Percentiles rank a stretch among this genome's conserved stretches.
These are phyloP conservation scores for Macaria notata DNA, from an alignment of 2,888 invertebrate genomes.

Conservation along the genomic window DNA sequence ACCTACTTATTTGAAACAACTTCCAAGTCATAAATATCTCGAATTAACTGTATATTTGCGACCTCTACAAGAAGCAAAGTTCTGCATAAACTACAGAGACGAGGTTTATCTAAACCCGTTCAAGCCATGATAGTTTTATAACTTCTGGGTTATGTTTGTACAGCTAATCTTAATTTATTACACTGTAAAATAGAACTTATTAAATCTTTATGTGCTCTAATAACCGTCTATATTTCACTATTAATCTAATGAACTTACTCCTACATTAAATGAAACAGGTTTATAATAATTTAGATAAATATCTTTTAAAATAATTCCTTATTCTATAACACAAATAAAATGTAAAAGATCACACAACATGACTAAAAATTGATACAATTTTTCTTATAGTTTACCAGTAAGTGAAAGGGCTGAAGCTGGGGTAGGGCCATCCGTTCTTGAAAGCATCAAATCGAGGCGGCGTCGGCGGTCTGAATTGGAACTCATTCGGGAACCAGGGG, in stretches of 20 bases:
- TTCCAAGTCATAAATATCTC: no score
- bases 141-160: constrained; percentile 10
- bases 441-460: constrained; percentile 36
- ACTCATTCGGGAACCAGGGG: constrained; percentile 42
- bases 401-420: constrained; percentile 50
- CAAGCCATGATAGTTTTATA: constrained; percentile 3
- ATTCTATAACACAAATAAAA: constrained; percentile 15
- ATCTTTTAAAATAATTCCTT: constrained; percentile 15
- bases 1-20: no score
- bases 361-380: constrained; percentile 27
- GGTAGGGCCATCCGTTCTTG: constrained; percentile 47
- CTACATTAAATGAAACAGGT: constrained; percentile 11
- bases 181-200: neutral
- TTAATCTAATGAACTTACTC: neutral
- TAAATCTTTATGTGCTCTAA: constrained; percentile 1
- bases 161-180: constrained; percentile 16
- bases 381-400: constrained; percentile 37
- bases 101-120: constrained; percentile 1
- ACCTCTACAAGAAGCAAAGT: no score
- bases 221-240: neutral
- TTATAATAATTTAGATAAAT: constrained; percentile 10
- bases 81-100: neutral
- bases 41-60: no score
- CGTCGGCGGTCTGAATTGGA: constrained; percentile 36
- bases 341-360: constrained; percentile 22